A percentile compares a stretch with the other conserved stretches of the same genome.
Evolutionary conservation across 2,797 vertebrate genomes (phyloP).

Genomic region (Melopsittacus undulatus): DNA sequence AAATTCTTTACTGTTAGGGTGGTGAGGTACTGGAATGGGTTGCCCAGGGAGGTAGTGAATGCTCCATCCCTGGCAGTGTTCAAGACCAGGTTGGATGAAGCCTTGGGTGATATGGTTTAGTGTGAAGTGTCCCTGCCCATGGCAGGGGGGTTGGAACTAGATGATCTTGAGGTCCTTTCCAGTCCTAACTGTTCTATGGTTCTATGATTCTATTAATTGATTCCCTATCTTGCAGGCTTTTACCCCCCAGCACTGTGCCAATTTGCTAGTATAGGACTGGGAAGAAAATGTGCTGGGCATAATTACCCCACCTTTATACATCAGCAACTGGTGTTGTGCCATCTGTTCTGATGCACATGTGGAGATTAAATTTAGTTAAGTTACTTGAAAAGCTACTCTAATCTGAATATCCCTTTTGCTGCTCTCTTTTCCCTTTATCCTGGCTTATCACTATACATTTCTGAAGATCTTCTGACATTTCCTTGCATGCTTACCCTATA

Average conservation of each 20-base stretch:
- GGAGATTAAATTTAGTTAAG: not conserved
- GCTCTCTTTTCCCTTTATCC: not conserved
- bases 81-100: too few relatives aligned
- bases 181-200: too few relatives aligned
- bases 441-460: rapidly evolving
- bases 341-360: not conserved
- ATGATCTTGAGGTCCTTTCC: too few relatives aligned
- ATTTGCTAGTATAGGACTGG: not conserved
- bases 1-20: too few relatives aligned
- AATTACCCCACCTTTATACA: not conserved
- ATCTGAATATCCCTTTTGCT: not conserved
- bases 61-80: too few relatives aligned
- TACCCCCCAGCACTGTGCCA: not conserved
- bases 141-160: too few relatives aligned
- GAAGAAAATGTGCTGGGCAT: not conserved
- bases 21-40: too few relatives aligned
- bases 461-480: not conserved
- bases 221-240: rapidly evolving
- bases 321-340: not conserved
- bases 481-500: not conserved
- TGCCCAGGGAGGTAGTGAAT: too few relatives aligned
- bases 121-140: too few relatives aligned
- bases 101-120: too few relatives aligned
- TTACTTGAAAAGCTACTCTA: rapidly evolving
- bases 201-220: too few relatives aligned